phyloP scores from a whole-genome alignment of 1,140 invertebrate genomes.

The Hesperophylax magnus region DNA sequence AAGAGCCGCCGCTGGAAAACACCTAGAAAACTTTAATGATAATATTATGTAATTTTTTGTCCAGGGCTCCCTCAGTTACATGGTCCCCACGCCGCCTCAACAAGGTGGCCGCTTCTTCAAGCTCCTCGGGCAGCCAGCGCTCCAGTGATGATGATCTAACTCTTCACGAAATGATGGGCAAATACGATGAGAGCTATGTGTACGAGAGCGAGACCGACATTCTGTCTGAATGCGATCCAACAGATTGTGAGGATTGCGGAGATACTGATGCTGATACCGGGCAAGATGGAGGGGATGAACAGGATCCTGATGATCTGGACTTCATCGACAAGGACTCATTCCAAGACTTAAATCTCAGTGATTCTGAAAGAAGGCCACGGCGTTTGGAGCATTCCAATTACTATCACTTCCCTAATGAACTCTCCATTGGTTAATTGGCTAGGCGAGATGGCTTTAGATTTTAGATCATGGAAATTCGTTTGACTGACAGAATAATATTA shows the following conservation, averaged over 20 bases:
- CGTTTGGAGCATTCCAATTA: conserved; percentile 72
- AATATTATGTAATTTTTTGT: conserved; percentile 8
- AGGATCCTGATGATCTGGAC: conserved; percentile 78
- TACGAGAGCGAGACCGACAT: conserved; percentile 87
- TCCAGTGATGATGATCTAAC: conserved; percentile 80
- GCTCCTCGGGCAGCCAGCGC: conserved; percentile 65
- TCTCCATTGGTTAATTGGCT: conserved; percentile 25
- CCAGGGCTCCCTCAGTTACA: conserved; percentile 50
- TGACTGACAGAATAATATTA: background rate
- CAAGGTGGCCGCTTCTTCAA: conserved; percentile 59
- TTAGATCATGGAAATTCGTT: too few species aligned
- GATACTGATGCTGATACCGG: conserved; percentile 79
- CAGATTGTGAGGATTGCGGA: conserved; percentile 64
- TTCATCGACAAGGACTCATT: conserved; percentile 76
- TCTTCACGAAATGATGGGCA: conserved; percentile 83
- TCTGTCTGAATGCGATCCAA: conserved; percentile 75
- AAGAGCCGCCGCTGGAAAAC: too few species aligned
- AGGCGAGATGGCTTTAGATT: too few species aligned
- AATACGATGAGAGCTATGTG: conserved; percentile 82
- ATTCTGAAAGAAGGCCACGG: conserved; percentile 63
- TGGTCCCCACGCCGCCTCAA: conserved; percentile 48
- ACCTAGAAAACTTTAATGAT: too few species aligned
- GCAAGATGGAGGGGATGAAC: conserved; percentile 80
- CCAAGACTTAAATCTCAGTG: conserved; percentile 62
- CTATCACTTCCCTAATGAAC: conserved; percentile 64